These are phyloP conservation scores for Poecile atricapillus DNA, from an alignment of 2,113 vertebrate genomes.

Conservation along the genomic window DNA sequence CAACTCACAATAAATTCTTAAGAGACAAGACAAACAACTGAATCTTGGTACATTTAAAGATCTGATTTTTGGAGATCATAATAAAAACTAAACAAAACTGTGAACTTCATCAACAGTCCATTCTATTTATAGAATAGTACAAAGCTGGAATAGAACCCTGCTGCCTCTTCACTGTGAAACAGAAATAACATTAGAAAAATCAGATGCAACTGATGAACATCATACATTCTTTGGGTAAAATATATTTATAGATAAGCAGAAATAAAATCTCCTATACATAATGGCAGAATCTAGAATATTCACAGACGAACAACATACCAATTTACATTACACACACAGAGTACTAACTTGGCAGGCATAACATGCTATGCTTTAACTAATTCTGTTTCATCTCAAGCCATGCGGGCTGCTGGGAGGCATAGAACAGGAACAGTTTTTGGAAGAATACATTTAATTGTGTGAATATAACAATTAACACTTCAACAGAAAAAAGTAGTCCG, in stretches of 20 bases:
- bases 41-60: constrained; percentile 9
- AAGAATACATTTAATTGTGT: constrained; percentile 55
- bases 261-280: not conserved
- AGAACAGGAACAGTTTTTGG: constrained; percentile 26
- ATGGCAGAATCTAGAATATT: constrained; percentile 13
- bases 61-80: constrained; percentile 26
- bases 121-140: constrained; percentile 19
- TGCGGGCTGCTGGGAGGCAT: constrained; percentile 53
- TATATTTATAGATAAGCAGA: constrained; percentile 34
- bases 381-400: constrained; percentile 57
- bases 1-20: not conserved
- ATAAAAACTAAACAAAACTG: constrained; percentile 14
- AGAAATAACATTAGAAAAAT: constrained; percentile 30
- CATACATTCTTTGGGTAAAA: not conserved
- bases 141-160: constrained; percentile 7
- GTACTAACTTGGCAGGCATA: constrained; percentile 37
- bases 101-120: constrained; percentile 22
- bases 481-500: constrained; percentile 53
- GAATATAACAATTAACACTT: constrained; percentile 51
- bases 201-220: not conserved
- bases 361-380: constrained; percentile 61
- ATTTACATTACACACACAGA: constrained; percentile 22
- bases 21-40: constrained; percentile 5
- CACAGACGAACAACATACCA: constrained; percentile 29
- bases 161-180: constrained; percentile 53